A percentile compares a stretch with the other conserved stretches of the same genome.
Evolutionary conservation across 2,888 invertebrate species (phyloP).

Genomic region (Hyles lineata): DNA sequence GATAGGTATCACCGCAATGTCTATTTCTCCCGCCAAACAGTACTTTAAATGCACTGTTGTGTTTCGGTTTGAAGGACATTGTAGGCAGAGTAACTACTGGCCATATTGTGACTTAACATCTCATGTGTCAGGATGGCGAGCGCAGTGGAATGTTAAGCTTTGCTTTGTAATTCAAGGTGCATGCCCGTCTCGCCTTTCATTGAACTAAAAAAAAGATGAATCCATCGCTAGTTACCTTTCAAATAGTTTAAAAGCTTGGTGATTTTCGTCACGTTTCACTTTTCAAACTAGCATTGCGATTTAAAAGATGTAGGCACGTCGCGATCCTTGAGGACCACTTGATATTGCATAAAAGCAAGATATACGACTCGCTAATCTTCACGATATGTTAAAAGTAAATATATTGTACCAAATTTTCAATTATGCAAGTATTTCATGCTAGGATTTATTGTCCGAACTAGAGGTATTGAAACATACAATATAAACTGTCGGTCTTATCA

Average conservation of each 20-base stretch:
- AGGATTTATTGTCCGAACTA: not conserved
- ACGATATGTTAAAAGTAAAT: not conserved
- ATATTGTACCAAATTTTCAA: not conserved
- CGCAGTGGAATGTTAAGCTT: too few species aligned
- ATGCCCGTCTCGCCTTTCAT: too few species aligned
- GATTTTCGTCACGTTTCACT: conserved; percentile 22
- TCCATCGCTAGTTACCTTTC: not conserved
- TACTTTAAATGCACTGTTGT: too few species aligned
- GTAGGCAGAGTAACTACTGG: too few species aligned
- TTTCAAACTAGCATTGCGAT: conserved; percentile 11
- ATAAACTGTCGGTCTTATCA: too few species aligned
- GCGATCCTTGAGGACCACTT: not conserved
- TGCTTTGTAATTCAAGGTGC: too few species aligned
- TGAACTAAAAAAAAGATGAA: not conserved
- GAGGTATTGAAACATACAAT: too few species aligned
- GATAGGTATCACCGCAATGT: too few species aligned
- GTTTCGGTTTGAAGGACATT: too few species aligned
- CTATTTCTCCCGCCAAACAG: too few species aligned
- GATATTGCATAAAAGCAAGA: conserved; percentile 3
- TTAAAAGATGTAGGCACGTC: conserved; percentile 22
- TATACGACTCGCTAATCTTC: not conserved
- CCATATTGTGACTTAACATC: too few species aligned
- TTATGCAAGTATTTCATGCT: not conserved
- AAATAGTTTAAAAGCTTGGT: conserved; percentile 1
- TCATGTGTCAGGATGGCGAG: too few species aligned